Conservation (phyloP, 2,888 invertebrate species). For the Apamea crenata region DNA sequence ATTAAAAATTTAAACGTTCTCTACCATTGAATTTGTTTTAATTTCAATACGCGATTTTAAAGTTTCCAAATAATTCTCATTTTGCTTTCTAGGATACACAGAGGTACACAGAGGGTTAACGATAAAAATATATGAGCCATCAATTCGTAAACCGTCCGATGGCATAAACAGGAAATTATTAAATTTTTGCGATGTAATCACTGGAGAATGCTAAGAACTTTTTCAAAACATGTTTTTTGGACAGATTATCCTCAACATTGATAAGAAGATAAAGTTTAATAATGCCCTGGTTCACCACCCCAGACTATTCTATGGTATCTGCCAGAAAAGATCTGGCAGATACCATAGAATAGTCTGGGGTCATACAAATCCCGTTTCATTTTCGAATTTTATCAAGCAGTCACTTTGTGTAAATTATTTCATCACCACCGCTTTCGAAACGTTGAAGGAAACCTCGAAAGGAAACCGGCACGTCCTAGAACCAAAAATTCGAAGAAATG, state of each 20-base stretch:
- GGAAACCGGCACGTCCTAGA: not conserved
- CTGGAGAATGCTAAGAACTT: constrained; percentile 2
- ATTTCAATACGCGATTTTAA: not conserved
- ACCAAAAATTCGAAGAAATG: not conserved
- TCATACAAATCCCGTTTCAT: not conserved
- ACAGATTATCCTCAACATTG: constrained; percentile 6
- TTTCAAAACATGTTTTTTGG: constrained; percentile 18
- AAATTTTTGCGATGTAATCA: constrained; percentile 20
- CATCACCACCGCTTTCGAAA: not conserved
- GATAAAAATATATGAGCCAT: constrained; percentile 36
- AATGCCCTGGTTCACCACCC: not conserved
- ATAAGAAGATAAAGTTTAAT: constrained; percentile 8
- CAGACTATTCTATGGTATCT: not conserved
- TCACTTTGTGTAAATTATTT: not conserved
- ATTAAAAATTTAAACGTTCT: not conserved
- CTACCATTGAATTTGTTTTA: not conserved
- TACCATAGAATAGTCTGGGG: no score
- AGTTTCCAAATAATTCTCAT: not conserved
- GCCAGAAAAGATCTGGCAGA: no score
- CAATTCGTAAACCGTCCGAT: not conserved
- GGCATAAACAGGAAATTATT: constrained; percentile 42
- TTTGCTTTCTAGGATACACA: not conserved
- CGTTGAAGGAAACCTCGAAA: not conserved
- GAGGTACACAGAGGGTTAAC: not conserved
- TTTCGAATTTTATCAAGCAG: not conserved